phyloP scores from a whole-genome alignment of 2,113 vertebrate species.

The Pomatorhinus ruficollis region DNA sequence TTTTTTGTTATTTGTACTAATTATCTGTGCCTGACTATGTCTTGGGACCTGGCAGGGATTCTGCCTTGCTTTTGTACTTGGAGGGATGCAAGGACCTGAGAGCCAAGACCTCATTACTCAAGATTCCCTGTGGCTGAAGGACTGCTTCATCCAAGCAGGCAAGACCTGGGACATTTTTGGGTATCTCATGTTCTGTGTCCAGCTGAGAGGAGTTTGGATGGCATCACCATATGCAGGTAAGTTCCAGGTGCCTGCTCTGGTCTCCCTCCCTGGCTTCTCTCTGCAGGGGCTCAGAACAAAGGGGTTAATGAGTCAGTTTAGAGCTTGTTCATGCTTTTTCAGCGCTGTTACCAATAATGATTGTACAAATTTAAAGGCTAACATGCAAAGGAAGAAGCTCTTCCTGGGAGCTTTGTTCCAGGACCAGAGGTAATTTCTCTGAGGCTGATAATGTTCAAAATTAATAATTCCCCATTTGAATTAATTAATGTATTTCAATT shows the following conservation, averaged over 20 bases:
- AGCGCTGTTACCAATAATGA: background rate
- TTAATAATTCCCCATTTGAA: conserved; percentile 54
- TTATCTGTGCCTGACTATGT: background rate
- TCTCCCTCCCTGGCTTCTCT: background rate
- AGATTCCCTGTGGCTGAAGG: background rate
- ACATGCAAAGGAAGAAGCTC: background rate
- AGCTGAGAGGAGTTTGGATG: background rate
- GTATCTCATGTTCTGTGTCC: background rate
- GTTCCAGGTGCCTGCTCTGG: background rate
- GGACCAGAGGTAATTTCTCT: background rate
- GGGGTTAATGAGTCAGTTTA: background rate
- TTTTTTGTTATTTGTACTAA: background rate
- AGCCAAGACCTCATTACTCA: background rate
- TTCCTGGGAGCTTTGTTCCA: conserved; percentile 11
- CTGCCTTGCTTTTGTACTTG: background rate
- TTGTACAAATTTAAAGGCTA: background rate
- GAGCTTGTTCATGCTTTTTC: background rate
- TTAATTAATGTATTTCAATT: conserved; percentile 51
- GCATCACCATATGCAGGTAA: rapidly evolving
- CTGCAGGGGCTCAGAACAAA: background rate
- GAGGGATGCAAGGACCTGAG: background rate
- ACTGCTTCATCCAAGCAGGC: background rate
- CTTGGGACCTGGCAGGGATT: background rate
- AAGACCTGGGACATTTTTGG: background rate
- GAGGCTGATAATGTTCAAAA: conserved; percentile 21